A percentile compares a stretch with the other conserved stretches of the same genome.
Conservation (phyloP, 2,113 vertebrate species). For the Pluvialis apricaria region DNA sequence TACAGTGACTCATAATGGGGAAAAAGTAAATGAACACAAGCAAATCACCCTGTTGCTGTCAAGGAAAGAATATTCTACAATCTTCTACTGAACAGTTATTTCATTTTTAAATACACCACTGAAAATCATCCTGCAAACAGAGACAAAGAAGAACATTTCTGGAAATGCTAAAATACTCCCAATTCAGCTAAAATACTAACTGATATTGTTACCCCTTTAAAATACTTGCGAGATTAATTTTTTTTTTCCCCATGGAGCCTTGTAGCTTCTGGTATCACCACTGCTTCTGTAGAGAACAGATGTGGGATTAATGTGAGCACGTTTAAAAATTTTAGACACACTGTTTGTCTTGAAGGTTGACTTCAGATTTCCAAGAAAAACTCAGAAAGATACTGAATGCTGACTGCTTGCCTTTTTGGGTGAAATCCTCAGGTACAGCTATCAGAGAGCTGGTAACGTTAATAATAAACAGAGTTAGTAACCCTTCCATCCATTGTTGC, state of each 20-base stretch:
- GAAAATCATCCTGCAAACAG: neutral
- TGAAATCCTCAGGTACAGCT: neutral
- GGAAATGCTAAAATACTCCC: neutral
- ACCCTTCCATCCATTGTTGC: neutral
- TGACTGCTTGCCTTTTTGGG: neutral
- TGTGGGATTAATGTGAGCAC: neutral
- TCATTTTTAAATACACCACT: neutral
- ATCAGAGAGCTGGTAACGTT: neutral
- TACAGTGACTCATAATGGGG: neutral
- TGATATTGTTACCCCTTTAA: neutral
- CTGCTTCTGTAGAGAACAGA: neutral
- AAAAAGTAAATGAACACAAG: neutral
- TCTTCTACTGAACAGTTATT: neutral
- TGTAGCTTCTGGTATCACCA: neutral
- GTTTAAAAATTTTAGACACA: neutral
- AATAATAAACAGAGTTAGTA: neutral
- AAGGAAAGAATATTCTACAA: neutral
- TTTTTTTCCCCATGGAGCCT: neutral
- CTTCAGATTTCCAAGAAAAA: neutral
- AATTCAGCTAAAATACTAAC: neutral
- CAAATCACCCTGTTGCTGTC: neutral
- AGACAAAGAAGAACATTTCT: neutral
- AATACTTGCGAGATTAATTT: neutral
- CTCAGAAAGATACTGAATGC: neutral
- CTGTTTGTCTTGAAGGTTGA: neutral